Conservation (phyloP, 2,888 invertebrate species). For the Salpingus planirostris region DNA sequence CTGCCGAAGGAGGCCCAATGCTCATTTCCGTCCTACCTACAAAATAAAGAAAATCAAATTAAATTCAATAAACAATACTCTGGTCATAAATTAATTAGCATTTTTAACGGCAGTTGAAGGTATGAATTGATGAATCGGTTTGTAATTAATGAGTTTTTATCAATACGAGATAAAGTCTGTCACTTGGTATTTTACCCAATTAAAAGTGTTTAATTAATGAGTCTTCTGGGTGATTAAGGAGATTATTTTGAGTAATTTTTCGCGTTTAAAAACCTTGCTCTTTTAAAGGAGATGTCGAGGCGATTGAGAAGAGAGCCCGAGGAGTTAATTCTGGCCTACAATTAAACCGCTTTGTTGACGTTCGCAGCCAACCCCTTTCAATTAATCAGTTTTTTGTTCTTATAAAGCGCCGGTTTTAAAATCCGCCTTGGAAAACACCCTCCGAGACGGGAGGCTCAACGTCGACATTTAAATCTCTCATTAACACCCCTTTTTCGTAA, state of each 20-base stretch:
- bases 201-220: background rate
- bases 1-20: too few species aligned
- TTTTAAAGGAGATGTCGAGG: too few species aligned
- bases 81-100: slow-evolving; percentile 14
- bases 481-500: slow-evolving; percentile 41
- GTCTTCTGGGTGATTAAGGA: background rate
- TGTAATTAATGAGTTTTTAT: slow-evolving; percentile 15
- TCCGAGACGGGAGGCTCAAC: slow-evolving; percentile 33
- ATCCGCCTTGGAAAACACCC: slow-evolving; percentile 31
- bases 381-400: slow-evolving; percentile 32
- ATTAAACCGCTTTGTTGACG: slow-evolving; percentile 31
- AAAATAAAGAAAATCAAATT: background rate
- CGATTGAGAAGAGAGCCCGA: too few species aligned
- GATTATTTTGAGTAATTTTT: slow-evolving; percentile 8
- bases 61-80: slow-evolving; percentile 11
- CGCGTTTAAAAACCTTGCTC: too few species aligned
- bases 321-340: too few species aligned
- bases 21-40: background rate
- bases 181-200: too few species aligned
- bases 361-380: slow-evolving; percentile 33
- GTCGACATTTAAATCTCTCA: slow-evolving; percentile 36
- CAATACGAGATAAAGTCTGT: too few species aligned
- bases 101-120: slow-evolving; percentile 12
- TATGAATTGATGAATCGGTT: slow-evolving; percentile 12
- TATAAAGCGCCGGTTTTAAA: slow-evolving; percentile 26